Base-by-base conservation (phyloP, 2,888 invertebrate species). In the Tetragonisca angustula region DNA sequence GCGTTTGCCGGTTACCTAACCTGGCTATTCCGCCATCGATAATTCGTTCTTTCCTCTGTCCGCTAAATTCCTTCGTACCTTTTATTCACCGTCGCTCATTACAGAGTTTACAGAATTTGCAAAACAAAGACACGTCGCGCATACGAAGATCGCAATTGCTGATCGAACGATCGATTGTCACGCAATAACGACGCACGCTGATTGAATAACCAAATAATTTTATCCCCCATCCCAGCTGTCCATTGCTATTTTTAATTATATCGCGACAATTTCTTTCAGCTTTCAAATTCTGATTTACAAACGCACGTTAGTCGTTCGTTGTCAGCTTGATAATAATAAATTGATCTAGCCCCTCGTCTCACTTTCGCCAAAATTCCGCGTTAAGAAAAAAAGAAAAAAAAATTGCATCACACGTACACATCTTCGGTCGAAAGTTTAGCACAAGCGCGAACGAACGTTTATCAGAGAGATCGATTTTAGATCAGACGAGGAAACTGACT, bases 1-100 rank as follows among this genome's bases (percentile, higher is more conserved):
- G 43, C 82, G 75, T 62, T 76, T 52, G 19, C 50, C 4, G 54
- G 32, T 80, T 81, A 76, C 71, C 67, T 71, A 80, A 81, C 43
- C 43, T 11, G 43, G 3, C 3, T 43, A 19, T 27, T 70, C n/a
- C 50, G 4, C 3, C 36, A 43, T 65, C 24, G 32, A 1, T 24
- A 11, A 21, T 19, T 13, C 11, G 75, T 27, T 32, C 43, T 65
- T 13, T 56, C 0, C 36, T 1, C 71, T 70, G 43, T 50, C 17
- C 15, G 2, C n/a, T 9, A n/a, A 19, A 52, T 59, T 49, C 32
- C 17, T 43, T 21, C 2, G 4, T 43, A 32, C 13, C 5, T 27
- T 21, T 4, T 3, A 9, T 32, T 9, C 4, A 27, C 27, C 2
- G 21, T 65, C 56, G n/a, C 15, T 67, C n/a, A 17, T 6, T 27